These are phyloP conservation scores for Halictus rubicundus DNA, from an alignment of 1,140 invertebrate species.

Conservation along the genomic window DNA sequence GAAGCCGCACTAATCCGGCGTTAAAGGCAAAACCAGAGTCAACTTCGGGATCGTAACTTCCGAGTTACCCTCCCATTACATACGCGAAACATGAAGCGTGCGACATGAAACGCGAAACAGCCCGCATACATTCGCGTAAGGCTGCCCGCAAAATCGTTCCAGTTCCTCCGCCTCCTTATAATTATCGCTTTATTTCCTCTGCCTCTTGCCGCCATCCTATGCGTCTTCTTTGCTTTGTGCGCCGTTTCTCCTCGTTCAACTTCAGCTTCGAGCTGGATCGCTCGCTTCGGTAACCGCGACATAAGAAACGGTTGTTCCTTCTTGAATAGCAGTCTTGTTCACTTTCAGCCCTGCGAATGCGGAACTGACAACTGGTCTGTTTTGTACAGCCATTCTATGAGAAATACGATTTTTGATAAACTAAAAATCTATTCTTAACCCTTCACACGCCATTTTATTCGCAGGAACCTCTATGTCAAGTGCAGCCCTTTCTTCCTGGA, in stretches of 20 bases:
- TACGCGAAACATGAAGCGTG: conserved; percentile 48
- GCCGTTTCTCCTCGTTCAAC: neutral
- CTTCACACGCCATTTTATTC: too few species aligned
- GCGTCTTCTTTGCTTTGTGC: neutral
- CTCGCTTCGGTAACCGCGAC: too few species aligned
- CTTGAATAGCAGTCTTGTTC: too few species aligned
- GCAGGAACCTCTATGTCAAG: too few species aligned
- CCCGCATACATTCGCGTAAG: conserved; percentile 44
- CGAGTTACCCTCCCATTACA: conserved; percentile 65
- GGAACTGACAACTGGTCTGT: too few species aligned
- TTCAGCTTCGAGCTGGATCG: neutral
- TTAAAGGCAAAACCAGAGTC: conserved; percentile 75
- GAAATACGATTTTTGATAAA: too few species aligned
- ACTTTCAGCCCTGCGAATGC: too few species aligned
- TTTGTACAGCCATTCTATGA: too few species aligned
- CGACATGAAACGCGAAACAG: conserved; percentile 42
- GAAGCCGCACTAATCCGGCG: conserved; percentile 76
- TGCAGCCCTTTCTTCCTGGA: too few species aligned
- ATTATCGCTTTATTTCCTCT: conserved; percentile 33
- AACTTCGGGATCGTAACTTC: conserved; percentile 67
- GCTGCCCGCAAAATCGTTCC: conserved; percentile 21
- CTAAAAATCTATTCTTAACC: too few species aligned
- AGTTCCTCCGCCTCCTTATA: conserved; percentile 22
- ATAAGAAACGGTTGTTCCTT: neutral
- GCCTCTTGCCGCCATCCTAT: too few species aligned